These are phyloP conservation scores for Glossosoma conforme DNA, from an alignment of 1,140 invertebrate species.

Conservation along the genomic window DNA sequence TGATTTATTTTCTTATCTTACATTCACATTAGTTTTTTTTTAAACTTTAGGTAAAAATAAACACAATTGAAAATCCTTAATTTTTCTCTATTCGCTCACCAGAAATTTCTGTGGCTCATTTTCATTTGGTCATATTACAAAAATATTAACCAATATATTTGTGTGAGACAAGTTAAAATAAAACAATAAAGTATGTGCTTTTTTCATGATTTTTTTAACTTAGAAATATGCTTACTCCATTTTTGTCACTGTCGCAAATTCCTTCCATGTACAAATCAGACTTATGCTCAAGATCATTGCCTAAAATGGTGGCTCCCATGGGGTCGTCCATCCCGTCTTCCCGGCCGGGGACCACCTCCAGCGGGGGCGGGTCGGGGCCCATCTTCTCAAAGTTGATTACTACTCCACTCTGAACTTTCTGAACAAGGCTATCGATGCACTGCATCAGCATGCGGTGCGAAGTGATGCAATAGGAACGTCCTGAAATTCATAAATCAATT, in stretches of 20 bases:
- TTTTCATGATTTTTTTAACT: neutral
- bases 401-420: slow-evolving; percentile 96
- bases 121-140: no score
- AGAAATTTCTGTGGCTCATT: no score
- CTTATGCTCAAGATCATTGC: slow-evolving; percentile 37
- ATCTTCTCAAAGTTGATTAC: slow-evolving; percentile 97
- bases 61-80: no score
- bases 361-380: slow-evolving; percentile 77
- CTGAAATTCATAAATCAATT: no score
- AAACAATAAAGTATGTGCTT: no score
- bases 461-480: slow-evolving; percentile 92
- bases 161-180: no score
- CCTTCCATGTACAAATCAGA: slow-evolving; percentile 25
- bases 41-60: no score
- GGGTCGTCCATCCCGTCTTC: slow-evolving; percentile 37
- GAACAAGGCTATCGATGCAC: slow-evolving; percentile 93
- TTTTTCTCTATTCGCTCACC: no score
- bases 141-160: no score
- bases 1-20: no score
- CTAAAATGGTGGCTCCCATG: slow-evolving; percentile 34
- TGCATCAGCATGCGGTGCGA: slow-evolving; percentile 93
- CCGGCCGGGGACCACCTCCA: slow-evolving; percentile 43
- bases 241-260: slow-evolving; percentile 26
- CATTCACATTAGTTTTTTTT: no score
- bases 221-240: slow-evolving; percentile 21